phyloP scores from a whole-genome alignment of 1,140 invertebrate genomes.

The Luehdorfia chinensis region DNA sequence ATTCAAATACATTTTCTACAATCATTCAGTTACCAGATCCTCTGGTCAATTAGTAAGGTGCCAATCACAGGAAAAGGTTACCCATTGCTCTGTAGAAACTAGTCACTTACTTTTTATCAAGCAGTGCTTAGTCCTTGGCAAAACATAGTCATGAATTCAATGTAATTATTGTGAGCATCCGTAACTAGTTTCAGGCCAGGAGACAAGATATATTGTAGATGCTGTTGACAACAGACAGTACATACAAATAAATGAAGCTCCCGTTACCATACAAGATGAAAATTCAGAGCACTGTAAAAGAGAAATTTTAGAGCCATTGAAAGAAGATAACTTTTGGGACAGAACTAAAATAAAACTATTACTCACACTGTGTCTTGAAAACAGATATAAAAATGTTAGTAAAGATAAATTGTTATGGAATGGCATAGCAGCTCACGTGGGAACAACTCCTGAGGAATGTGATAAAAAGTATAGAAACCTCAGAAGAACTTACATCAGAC shows the following conservation, averaged over 20 bases:
- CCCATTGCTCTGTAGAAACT: no score
- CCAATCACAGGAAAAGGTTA: no score
- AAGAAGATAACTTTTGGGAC: constrained; percentile 58
- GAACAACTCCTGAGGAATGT: constrained; percentile 53
- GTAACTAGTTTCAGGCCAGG: constrained; percentile 43
- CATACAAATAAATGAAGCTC: constrained; percentile 42
- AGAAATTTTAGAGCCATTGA: constrained; percentile 27
- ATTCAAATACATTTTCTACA: no score
- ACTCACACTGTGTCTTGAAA: constrained; percentile 48
- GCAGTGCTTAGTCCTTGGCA: no score
- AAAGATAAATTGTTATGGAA: constrained; percentile 54
- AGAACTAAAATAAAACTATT: constrained; percentile 54
- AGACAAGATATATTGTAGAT: constrained; percentile 50
- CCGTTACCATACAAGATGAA: constrained; percentile 23
- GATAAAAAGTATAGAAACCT: constrained; percentile 58
- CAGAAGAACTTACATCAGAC: constrained; percentile 55
- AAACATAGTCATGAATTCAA: no score
- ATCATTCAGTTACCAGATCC: no score
- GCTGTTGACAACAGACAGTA: constrained; percentile 48
- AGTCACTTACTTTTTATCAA: no score
- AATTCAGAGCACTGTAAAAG: constrained; percentile 25
- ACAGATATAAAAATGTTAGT: constrained; percentile 37
- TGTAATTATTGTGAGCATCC: no score
- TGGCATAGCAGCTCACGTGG: constrained; percentile 45
- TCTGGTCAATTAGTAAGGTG: no score